Base-by-base conservation (phyloP, 2,797 vertebrate genomes). In the Lepus oiostolus region DNA sequence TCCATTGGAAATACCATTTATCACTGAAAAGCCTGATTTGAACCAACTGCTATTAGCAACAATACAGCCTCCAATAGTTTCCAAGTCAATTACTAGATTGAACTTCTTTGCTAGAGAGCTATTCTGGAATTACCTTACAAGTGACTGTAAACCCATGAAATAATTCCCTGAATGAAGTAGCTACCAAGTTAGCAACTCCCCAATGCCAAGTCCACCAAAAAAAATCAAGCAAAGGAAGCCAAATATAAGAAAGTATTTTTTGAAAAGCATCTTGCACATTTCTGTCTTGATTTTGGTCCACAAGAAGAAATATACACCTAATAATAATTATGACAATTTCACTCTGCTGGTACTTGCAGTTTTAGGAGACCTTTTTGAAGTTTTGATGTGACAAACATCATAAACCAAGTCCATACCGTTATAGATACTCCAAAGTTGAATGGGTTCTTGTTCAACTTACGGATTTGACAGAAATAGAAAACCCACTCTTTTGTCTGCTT, bases 401-500 rank as follows among this genome's bases (percentile, higher is more conserved):
- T 58, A 82, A 65, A 85, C n/a, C 65, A 90, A 76, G 72, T 75
- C 72, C 19, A 63, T 54, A 58, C n/a, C 47, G 3, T 93, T 88
- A 74, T 21, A 58, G 84, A 76, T 91, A 72, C 35, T 82, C 92
- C 22, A 58, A 95, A 92, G 42, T 42, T 38, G 76, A 85, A 68
- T 22, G 72, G 54, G 42, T 93, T 88, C 35, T 88, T 47, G 70
- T 52, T 91, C 68, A 90, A 42, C 42, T 85, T 82, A 35, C 2
- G 5, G 74, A 24, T 95, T 86, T 30, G 30, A 26, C 35, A 90
- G 47, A 93, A 95, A 90, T 71, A n/a, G 74, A 72, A 75, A 94
- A 71, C 5, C 0, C 21, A 60, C 93, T 68, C 26, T 60, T 95
- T 89, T 42, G 80, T 72, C 62, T 91, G 24, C 52, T 82, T 83